phyloP scores from a whole-genome alignment of 2,797 vertebrate species.

The Echiichthys vipera region DNA sequence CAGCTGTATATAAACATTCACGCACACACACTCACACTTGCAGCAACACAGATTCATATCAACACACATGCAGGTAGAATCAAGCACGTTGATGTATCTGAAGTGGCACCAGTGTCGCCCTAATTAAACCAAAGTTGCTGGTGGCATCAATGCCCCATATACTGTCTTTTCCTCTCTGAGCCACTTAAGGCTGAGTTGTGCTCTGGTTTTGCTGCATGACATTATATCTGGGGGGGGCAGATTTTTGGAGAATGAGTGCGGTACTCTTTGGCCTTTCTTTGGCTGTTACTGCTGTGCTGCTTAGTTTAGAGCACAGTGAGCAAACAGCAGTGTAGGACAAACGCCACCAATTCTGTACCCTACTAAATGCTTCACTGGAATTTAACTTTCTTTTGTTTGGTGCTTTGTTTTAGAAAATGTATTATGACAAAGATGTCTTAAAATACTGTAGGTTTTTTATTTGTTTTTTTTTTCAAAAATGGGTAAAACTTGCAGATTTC shows the following conservation, averaged over 20 bases:
- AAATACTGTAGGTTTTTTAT: too few species aligned
- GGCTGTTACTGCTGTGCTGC: neutral
- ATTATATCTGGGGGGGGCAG: neutral
- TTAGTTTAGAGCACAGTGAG: neutral
- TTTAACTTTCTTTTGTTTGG: neutral
- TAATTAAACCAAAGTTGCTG: conserved; percentile 35
- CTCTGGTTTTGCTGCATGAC: conserved; percentile 7
- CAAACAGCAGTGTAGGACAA: neutral
- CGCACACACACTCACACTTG: neutral
- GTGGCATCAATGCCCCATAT: conserved; percentile 10
- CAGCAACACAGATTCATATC: neutral
- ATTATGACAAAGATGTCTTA: neutral
- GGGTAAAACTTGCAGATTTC: neutral
- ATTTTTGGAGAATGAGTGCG: conserved; percentile 7
- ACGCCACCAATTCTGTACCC: neutral
- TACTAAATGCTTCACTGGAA: neutral
- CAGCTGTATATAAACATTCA: neutral
- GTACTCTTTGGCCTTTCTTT: conserved; percentile 20
- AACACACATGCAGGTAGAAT: neutral
- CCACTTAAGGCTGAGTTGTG: conserved; percentile 27
- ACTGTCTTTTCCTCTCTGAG: neutral
- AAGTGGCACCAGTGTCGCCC: neutral
- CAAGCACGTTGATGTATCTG: neutral
- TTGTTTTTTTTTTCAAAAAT: neutral
- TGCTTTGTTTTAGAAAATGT: neutral